Base-by-base conservation (phyloP, 2,797 vertebrate species). In the Chromis chromis region DNA sequence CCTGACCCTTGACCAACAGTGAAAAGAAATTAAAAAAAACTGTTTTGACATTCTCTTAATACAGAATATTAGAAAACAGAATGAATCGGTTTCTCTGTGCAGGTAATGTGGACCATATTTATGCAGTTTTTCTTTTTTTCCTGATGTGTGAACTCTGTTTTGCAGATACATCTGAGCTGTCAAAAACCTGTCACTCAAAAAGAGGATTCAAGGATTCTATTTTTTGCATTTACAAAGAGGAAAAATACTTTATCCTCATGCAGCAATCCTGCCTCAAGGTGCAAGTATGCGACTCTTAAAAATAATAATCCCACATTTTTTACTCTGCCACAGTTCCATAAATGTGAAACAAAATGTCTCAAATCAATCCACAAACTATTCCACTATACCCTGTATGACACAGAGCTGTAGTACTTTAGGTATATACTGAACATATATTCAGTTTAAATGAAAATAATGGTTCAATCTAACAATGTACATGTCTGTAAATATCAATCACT, bases 81-180 rank as follows among this genome's bases (percentile, higher is more conserved):
- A 60, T 10, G 25, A 24, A 12, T 42, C 11, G 27, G 12, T 28
- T 44, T 69, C 40, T 36, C 33, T 36, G 33, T 36, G 33, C 33
- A 36, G 33, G 9, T 10, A 3, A 36, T 36, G 33, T 6, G 9
- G 33, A 36, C 33, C 9, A 1, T 10, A 36, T 36, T 11, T 36
- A 11, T 36, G 2, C 8, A 22, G 1, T n/a, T 25, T 44, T 42
- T 22, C 11, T 55, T 54, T 39, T 6, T 7, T 17, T 17, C 33
- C 6, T 1, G 24, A 49, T 17, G 17, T 17, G 25, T 19, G 10
- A 48, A n/a, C 16, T 62, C n/a, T 31, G 19, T 4, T 42, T 24
- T 58, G 55, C 39, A 67, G 55, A 42, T 14, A 12, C 36, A 44
- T n/a, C 56, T 55, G 55, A 62, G 21, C 36, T 61, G 33, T 54